A percentile compares a stretch with the other conserved stretches of the same genome.
phyloP scores from a whole-genome alignment of 2,113 vertebrate genomes.

The Microtus ochrogaster region DNA sequence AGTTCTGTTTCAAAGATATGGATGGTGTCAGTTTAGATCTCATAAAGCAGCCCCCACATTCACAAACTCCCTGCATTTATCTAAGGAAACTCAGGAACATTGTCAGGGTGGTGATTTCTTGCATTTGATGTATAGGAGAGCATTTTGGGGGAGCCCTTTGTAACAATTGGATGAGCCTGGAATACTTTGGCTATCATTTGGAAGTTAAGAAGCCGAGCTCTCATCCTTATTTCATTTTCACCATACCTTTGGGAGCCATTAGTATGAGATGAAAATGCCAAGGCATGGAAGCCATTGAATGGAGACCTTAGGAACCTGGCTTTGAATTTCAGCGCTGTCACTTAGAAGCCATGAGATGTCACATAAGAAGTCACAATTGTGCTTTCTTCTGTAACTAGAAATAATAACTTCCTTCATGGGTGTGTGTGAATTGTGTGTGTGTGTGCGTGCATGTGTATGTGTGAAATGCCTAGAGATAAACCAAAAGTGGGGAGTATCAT shows the following conservation, averaged over 20 bases:
- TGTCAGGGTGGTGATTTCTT: background rate
- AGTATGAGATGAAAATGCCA: background rate
- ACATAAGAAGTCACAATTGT: background rate
- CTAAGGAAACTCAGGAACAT: background rate
- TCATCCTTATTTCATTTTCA: background rate
- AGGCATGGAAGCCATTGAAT: background rate
- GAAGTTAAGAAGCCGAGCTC: background rate
- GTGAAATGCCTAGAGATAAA: background rate
- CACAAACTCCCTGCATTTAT: conserved; percentile 33
- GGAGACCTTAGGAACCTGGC: background rate
- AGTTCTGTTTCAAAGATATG: conserved; percentile 9
- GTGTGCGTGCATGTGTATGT: background rate
- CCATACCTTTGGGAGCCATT: background rate
- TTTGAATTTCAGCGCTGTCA: conserved; percentile 24
- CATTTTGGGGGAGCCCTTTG: conserved; percentile 8
- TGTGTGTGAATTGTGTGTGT: no score
- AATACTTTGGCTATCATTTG: background rate
- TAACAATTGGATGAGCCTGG: background rate
- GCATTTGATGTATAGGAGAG: background rate
- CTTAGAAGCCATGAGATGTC: background rate
- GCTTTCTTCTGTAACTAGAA: background rate
- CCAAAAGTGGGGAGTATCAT: no score
- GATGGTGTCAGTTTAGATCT: background rate
- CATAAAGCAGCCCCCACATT: background rate
- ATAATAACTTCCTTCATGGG: background rate